Evolutionary conservation across 2,797 vertebrate species (phyloP).

Genomic region (Anniella stebbinsi): DNA sequence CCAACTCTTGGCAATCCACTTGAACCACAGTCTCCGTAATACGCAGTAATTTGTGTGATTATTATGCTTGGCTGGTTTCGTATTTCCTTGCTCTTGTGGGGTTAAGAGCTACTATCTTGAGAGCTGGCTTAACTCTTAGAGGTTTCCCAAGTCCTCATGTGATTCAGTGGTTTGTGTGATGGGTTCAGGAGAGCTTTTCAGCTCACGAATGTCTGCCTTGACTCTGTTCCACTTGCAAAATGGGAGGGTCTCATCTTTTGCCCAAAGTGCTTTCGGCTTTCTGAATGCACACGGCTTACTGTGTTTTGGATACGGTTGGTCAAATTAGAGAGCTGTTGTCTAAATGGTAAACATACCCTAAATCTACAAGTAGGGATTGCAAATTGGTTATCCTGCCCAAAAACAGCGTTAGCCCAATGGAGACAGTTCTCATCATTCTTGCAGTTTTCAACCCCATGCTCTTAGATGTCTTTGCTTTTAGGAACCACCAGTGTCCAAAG

Average conservation of each 20-base stretch:
- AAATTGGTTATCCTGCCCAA: background rate
- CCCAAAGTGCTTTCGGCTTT: background rate
- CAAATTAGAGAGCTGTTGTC: background rate
- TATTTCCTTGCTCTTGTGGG: background rate
- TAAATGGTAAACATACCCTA: background rate
- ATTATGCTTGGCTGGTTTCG: background rate
- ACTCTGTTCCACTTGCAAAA: background rate
- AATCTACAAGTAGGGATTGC: background rate
- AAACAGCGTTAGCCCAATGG: background rate
- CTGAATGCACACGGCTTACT: background rate
- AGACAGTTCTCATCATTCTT: too few relatives aligned
- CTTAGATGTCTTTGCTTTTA: too few relatives aligned
- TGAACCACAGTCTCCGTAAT: background rate
- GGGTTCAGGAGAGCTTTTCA: background rate
- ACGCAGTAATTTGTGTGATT: background rate
- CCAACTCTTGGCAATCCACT: background rate
- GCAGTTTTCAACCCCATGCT: too few relatives aligned
- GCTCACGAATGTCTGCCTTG: background rate
- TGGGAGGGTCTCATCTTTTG: background rate
- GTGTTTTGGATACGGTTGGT: background rate
- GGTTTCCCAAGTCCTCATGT: background rate
- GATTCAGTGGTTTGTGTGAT: background rate
- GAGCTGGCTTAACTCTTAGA: background rate
- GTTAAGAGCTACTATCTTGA: background rate
- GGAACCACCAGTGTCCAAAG: too few relatives aligned